Evolutionary conservation across 2,888 invertebrate species (phyloP).

Genomic region (Lottia scabra): DNA sequence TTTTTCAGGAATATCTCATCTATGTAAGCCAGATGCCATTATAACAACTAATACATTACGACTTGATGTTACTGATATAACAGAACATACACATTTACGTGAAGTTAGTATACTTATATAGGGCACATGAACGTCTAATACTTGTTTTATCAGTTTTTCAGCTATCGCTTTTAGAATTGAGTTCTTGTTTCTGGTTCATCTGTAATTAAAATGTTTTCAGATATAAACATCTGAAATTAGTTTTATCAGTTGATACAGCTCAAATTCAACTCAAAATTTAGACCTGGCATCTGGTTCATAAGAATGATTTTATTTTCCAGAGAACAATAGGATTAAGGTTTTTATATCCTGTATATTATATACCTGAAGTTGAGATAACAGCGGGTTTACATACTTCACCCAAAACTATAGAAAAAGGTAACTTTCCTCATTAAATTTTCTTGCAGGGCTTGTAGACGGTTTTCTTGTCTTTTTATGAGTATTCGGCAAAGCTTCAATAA

Average conservation of each 20-base stretch:
- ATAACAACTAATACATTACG: slow-evolving; percentile 66
- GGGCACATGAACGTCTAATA: too few relatives aligned
- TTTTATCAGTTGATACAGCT: too few relatives aligned
- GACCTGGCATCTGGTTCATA: too few relatives aligned
- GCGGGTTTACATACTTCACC: slow-evolving; percentile 63
- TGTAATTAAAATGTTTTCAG: too few relatives aligned
- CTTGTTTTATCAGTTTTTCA: too few relatives aligned
- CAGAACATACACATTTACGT: slow-evolving; percentile 57
- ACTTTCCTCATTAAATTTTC: not conserved
- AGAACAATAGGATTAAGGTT: slow-evolving; percentile 70
- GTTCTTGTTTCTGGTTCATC: too few relatives aligned
- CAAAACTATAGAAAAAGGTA: slow-evolving; percentile 66
- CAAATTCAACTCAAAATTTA: too few relatives aligned
- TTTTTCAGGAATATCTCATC: slow-evolving; percentile 60
- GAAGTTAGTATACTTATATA: slow-evolving; percentile 52
- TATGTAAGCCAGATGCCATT: slow-evolving; percentile 61
- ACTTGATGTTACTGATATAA: slow-evolving; percentile 62
- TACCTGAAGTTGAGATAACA: slow-evolving; percentile 69
- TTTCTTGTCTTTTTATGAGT: too few relatives aligned
- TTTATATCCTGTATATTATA: slow-evolving; percentile 70
- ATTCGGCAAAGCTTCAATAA: too few relatives aligned
- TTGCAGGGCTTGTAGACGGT: too few relatives aligned
- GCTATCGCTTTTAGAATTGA: too few relatives aligned
- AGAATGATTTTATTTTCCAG: slow-evolving; percentile 39
- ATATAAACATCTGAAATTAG: too few relatives aligned